Base-by-base conservation (phyloP, 2,113 vertebrate genomes). In the Mesitornis unicolor region DNA sequence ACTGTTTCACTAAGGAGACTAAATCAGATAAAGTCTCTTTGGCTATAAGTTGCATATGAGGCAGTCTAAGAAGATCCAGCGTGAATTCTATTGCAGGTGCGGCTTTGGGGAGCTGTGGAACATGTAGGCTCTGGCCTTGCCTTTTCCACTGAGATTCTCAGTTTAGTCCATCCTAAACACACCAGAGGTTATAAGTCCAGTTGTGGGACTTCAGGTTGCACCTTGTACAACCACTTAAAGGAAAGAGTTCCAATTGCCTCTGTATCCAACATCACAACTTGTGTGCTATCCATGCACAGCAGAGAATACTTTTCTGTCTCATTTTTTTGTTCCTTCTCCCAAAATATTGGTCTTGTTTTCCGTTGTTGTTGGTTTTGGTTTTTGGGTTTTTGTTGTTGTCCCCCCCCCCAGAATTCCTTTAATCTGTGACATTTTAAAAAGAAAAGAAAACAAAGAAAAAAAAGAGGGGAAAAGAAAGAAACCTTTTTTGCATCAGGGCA, bases 401-500 rank as follows among this genome's bases (percentile, higher is more conserved):
- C n/a, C n/a, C n/a, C n/a, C n/a, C n/a, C n/a, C n/a, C n/a, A n/a
- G n/a, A n/a, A 48, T 33, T 65, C 17, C 7, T 65, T 60, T 70
- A 6, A 40, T 42, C 17, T 65, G 16, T 61, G 45, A 43, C 16
- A 25, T 8, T 22, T 29, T 24, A 48, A 15, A 20, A 53, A 48
- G 38, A 24, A n/a, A 2, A 65, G 15, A 20, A 43, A 64, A 21
- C 3, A 43, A 73, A 31, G n/a, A 21, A 16, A 48, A 36, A 22
- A 53, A 36, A 3, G 2, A 63, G 1, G 6, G 2, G 1, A 1
- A 7, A 33, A 43, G 6, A 3, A 28, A 7, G 5, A 16, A 33
- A 1, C 1, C 3, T 63, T 65, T 84, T 65, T 65, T 74, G 2
- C 17, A 59, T 56, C 13, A 29, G 18, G 4, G 17, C 8, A 73